phyloP scores from a whole-genome alignment of 2,797 vertebrate species.

The Xenopus petersii region DNA sequence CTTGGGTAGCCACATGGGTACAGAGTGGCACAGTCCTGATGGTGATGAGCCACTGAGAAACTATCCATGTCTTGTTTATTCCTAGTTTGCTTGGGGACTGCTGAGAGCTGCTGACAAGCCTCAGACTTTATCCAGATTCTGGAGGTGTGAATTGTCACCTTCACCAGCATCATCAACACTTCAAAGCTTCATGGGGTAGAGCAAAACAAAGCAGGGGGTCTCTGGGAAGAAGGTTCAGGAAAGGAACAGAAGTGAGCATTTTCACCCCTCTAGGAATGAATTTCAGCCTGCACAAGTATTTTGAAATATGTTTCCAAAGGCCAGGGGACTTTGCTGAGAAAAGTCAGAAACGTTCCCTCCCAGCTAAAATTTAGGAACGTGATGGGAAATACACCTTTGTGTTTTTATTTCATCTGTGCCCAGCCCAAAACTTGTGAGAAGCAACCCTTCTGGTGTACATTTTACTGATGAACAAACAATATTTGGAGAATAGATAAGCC shows the following conservation, averaged over 20 bases:
- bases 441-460: constrained; percentile 12
- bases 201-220: constrained; percentile 54
- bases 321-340: constrained; percentile 37
- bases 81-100: constrained; percentile 44
- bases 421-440: constrained; percentile 16
- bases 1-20: constrained; percentile 61
- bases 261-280: constrained; percentile 43
- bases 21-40: constrained; percentile 58
- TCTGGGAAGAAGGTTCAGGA: constrained; percentile 62
- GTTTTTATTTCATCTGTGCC: constrained; percentile 7
- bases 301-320: constrained; percentile 30
- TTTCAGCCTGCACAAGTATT: constrained; percentile 21
- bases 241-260: constrained; percentile 24
- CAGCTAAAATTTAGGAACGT: constrained; percentile 7
- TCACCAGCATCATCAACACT: constrained; percentile 58
- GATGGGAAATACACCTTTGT: constrained; percentile 20
- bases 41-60: constrained; percentile 57
- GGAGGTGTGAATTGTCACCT: constrained; percentile 69
- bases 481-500: constrained; percentile 13
- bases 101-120: constrained; percentile 32
- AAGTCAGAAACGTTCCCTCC: constrained; percentile 39
- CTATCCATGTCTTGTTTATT: constrained; percentile 55
- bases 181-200: constrained; percentile 65
- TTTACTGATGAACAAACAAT: constrained; percentile 8
- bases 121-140: constrained; percentile 70